Percentiles rank a stretch among this genome's conserved stretches.
These are phyloP conservation scores for Minunthozetes semirufus DNA, from an alignment of 2,888 invertebrate genomes.

Conservation along the genomic window DNA sequence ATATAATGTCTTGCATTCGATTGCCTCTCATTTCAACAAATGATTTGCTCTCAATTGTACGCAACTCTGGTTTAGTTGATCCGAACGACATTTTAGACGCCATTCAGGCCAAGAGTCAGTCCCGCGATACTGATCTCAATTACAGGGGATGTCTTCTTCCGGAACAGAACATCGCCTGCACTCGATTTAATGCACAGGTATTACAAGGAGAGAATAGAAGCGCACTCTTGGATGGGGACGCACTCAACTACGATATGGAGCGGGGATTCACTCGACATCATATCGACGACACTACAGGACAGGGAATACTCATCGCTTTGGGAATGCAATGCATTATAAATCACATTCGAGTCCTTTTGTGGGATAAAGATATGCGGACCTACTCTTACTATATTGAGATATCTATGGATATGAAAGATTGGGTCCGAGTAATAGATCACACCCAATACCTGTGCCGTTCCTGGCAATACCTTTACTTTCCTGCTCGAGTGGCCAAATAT, in stretches of 20 bases:
- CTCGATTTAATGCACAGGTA: conserved; percentile 73
- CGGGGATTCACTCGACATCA: conserved; percentile 81
- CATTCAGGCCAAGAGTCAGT: conserved; percentile 75
- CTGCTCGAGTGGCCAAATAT: conserved; percentile 71
- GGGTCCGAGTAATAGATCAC: conserved; percentile 89
- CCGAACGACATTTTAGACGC: conserved; percentile 90
- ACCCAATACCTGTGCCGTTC: conserved; percentile 86
- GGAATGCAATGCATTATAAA: conserved; percentile 78
- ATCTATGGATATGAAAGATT: conserved; percentile 89
- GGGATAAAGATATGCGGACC: conserved; percentile 80
- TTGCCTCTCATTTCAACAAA: conserved; percentile 79
- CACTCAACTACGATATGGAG: conserved; percentile 81
- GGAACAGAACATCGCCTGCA: conserved; percentile 84
- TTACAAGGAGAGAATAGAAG: conserved; percentile 81
- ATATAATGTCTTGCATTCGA: conserved; percentile 54
- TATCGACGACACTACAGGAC: conserved; percentile 61
- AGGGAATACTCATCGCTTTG: conserved; percentile 77
- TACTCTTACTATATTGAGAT: conserved; percentile 78
- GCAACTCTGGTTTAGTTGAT: conserved; percentile 75
- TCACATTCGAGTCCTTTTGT: conserved; percentile 80
- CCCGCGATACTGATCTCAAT: conserved; percentile 66
- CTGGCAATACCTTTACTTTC: conserved; percentile 92
- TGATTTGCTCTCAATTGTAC: conserved; percentile 78
- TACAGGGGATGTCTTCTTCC: conserved; percentile 70
- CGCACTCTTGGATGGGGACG: conserved; percentile 82